Base-by-base conservation (phyloP, 2,113 vertebrate genomes). In the Lota lota region DNA sequence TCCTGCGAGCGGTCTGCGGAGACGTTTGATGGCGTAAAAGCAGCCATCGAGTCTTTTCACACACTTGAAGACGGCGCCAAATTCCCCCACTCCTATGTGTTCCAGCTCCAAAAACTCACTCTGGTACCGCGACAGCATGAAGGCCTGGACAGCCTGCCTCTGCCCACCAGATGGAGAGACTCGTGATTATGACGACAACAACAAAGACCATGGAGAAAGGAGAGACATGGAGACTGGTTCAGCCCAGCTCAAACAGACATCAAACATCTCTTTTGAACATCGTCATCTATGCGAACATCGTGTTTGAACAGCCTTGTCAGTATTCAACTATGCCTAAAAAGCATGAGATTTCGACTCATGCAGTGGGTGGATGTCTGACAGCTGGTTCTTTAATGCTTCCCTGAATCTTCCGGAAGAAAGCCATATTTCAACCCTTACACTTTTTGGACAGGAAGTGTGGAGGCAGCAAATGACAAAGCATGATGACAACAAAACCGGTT, bases 21-120 rank as follows among this genome's bases (percentile, higher is more conserved):
- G 98, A 51, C 91, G 92, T 75, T 99, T 99, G 73, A 99, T 94
- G 82, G 97, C 97, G 22, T 99, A 99, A 81, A 98, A 82, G 70
- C 95, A 99, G 20, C 97, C 97, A 69, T 99, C 97, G 69, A 99
- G 91, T 76, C 96, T 93, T 88, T 99, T 99, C 81, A 99, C 93
- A 67, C 97, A 99, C 78, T 97, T 97, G 89, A 93, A 96, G 74
- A 99, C 97, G 0, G 94, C 88, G 57, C 97, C 97, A 81, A 98
- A 99, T 77, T 96, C 94, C 22, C 97, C 97, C 66, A 92, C 91
- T 1, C 97, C 97, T 8, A 99, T 95, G 79, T 89, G 90, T 81
- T 95, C 95, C 63, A 99, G 81, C 84, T 99, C 95, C 86, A 98
- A 85, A 82, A 99, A 99, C 85, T 99, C 97, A 1, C 94, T 95